Conservation (phyloP, 1,140 invertebrate genomes). For the Drosophila erecta region DNA sequence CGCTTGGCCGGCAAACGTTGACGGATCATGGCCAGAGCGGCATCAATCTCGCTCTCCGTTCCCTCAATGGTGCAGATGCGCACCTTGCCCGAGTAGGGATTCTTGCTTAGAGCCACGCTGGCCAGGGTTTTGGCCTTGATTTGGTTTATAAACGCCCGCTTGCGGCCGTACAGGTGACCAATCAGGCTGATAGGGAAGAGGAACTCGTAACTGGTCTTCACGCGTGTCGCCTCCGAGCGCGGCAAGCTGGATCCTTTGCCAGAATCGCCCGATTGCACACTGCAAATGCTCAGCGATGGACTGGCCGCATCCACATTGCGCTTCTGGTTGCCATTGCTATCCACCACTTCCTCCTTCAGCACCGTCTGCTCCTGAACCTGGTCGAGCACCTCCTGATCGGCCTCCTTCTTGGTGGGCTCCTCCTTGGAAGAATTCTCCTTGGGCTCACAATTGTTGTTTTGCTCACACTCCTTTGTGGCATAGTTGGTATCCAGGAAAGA, state of each 20-base stretch:
- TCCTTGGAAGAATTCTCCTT: slow-evolving; percentile 16
- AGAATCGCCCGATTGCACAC: slow-evolving; percentile 81
- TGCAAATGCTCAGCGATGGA: slow-evolving; percentile 82
- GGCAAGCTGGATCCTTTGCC: slow-evolving; percentile 83
- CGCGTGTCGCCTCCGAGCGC: slow-evolving; percentile 74
- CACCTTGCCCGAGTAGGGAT: slow-evolving; percentile 89
- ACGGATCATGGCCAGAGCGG: slow-evolving; percentile 92
- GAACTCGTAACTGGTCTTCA: slow-evolving; percentile 89
- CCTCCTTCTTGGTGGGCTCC: slow-evolving; percentile 5
- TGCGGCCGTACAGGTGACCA: slow-evolving; percentile 94
- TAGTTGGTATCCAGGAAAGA: slow-evolving; percentile 82
- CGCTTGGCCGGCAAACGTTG: slow-evolving; percentile 92
- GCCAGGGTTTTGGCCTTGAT: slow-evolving; percentile 92
- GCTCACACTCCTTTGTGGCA: slow-evolving; percentile 63
- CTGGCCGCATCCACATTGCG: slow-evolving; percentile 79
- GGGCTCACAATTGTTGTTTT: slow-evolving; percentile 74
- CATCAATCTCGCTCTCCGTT: slow-evolving; percentile 89
- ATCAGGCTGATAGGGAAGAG: slow-evolving; percentile 91
- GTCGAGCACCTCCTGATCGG: not conserved
- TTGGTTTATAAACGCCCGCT: slow-evolving; percentile 91
- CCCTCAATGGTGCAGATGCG: slow-evolving; percentile 95
- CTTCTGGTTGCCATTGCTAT: slow-evolving; percentile 66
- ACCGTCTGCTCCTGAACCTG: slow-evolving; percentile 8
- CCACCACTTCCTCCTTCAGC: slow-evolving; percentile 8
- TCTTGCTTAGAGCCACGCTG: slow-evolving; percentile 91